Evolutionary conservation across 2,113 vertebrate species (phyloP).

Genomic region (Calyptommatus sinebrachiatus): DNA sequence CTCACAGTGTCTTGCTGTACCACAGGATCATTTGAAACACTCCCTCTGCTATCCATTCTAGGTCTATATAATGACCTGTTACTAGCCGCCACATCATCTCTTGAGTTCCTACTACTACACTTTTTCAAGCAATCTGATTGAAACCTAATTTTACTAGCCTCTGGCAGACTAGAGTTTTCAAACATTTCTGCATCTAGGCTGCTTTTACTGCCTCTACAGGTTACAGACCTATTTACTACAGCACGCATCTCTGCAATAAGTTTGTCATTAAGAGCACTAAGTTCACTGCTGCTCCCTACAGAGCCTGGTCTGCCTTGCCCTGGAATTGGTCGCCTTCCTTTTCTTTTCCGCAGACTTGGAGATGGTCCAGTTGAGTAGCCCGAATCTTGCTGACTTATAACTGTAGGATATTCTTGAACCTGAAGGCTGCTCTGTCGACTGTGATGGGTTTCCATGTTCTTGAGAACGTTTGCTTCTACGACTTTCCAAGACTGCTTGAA

Average conservation of each 20-base stretch:
- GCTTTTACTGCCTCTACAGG: constrained; percentile 78
- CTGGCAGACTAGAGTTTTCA: constrained; percentile 61
- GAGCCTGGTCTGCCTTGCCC: constrained; percentile 80
- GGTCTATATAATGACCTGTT: constrained; percentile 71
- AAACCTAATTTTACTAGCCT: constrained; percentile 72
- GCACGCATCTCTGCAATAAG: constrained; percentile 88
- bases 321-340: constrained; percentile 72
- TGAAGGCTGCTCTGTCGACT: constrained; percentile 82
- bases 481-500: constrained; percentile 84
- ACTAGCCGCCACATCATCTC: constrained; percentile 72
- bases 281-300: constrained; percentile 83
- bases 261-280: constrained; percentile 82
- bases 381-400: constrained; percentile 86
- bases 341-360: constrained; percentile 86
- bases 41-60: constrained; percentile 50
- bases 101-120: constrained; percentile 66
- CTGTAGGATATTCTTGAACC: constrained; percentile 78
- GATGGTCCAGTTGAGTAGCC: constrained; percentile 90
- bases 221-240: constrained; percentile 82
- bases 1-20: constrained; percentile 71
- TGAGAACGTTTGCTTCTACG: constrained; percentile 81
- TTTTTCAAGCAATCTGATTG: constrained; percentile 77
- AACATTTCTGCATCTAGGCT: constrained; percentile 75
- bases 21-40: constrained; percentile 47
- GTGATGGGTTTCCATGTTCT: constrained; percentile 83